These are phyloP conservation scores for Thryonomys swinderianus DNA, from an alignment of 2,113 vertebrate genomes.

Conservation along the genomic window DNA sequence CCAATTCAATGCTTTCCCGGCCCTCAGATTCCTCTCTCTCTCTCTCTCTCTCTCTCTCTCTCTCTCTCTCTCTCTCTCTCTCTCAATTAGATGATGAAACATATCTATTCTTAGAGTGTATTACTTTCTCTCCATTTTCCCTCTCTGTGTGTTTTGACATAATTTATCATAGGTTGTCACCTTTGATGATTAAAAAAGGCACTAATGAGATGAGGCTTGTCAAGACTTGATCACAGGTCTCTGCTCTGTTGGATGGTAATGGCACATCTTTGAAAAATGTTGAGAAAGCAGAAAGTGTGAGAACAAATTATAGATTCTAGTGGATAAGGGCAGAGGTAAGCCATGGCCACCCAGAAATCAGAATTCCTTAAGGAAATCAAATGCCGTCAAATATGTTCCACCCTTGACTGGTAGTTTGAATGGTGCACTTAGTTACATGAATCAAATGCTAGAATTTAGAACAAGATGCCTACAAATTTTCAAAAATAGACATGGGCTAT, in stretches of 20 bases:
- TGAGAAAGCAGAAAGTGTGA: slow-evolving; percentile 64
- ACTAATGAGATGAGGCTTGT: slow-evolving; percentile 85
- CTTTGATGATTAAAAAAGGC: slow-evolving; percentile 85
- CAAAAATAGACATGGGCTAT: background rate
- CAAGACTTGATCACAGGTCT: slow-evolving; percentile 79
- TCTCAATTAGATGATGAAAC: slow-evolving; percentile 72
- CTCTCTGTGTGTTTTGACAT: slow-evolving; percentile 76
- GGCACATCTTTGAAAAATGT: slow-evolving; percentile 64
- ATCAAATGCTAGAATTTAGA: background rate
- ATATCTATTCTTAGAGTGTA: slow-evolving; percentile 69
- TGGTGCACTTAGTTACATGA: fast-evolving
- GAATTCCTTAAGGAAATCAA: slow-evolving; percentile 46
- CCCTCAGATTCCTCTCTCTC: background rate
- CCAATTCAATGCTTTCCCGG: background rate
- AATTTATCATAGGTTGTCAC: slow-evolving; percentile 82
- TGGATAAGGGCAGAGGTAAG: slow-evolving; percentile 62
- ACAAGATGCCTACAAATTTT: background rate
- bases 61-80: background rate
- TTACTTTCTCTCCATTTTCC: slow-evolving; percentile 56
- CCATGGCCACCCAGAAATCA: background rate
- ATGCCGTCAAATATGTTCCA: background rate
- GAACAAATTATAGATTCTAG: slow-evolving; percentile 74
- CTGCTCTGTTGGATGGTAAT: slow-evolving; percentile 70
- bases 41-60: no score
- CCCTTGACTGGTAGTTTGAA: background rate